A percentile compares a stretch with the other conserved stretches of the same genome.
phyloP scores from a whole-genome alignment of 2,888 invertebrate species.

The Cheilosia grossa region DNA sequence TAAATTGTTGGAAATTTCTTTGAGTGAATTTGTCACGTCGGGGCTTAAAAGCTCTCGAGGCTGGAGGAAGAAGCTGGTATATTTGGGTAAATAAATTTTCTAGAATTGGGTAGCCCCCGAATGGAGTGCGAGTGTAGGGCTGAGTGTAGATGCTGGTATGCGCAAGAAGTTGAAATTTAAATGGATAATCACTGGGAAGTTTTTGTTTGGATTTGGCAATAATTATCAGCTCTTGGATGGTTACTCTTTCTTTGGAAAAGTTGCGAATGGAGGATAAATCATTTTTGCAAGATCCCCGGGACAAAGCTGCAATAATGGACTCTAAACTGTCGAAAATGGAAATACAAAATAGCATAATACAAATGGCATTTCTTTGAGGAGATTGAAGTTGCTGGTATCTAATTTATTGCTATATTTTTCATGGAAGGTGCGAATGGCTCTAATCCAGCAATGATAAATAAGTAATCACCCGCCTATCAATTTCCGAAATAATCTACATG shows the following conservation, averaged over 20 bases:
- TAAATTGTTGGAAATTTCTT: slow-evolving; percentile 70
- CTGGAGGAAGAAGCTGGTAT: slow-evolving; percentile 14
- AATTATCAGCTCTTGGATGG: slow-evolving; percentile 20
- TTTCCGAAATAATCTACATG: no score
- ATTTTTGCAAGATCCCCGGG: not conserved
- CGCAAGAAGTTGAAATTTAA: slow-evolving; percentile 29
- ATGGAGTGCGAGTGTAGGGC: not conserved
- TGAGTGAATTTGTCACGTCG: slow-evolving; percentile 72
- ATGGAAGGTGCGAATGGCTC: no score
- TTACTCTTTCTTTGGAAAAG: slow-evolving; percentile 9
- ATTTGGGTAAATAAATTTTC: slow-evolving; percentile 64
- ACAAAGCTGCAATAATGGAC: no score
- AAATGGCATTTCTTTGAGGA: no score
- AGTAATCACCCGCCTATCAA: no score
- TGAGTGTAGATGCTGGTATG: not conserved
- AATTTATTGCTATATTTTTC: no score
- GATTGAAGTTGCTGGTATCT: no score
- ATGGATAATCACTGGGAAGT: slow-evolving; percentile 28
- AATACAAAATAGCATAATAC: no score
- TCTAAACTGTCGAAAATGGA: no score
- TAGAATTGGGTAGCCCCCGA: slow-evolving; percentile 49
- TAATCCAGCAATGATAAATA: no score
- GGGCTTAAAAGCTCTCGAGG: slow-evolving; percentile 18
- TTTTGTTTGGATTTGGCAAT: slow-evolving; percentile 8
- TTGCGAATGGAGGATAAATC: not conserved